Percentiles rank a stretch among this genome's conserved stretches.
phyloP scores from a whole-genome alignment of 1,140 invertebrate species.

The Drosophila pandora region DNA sequence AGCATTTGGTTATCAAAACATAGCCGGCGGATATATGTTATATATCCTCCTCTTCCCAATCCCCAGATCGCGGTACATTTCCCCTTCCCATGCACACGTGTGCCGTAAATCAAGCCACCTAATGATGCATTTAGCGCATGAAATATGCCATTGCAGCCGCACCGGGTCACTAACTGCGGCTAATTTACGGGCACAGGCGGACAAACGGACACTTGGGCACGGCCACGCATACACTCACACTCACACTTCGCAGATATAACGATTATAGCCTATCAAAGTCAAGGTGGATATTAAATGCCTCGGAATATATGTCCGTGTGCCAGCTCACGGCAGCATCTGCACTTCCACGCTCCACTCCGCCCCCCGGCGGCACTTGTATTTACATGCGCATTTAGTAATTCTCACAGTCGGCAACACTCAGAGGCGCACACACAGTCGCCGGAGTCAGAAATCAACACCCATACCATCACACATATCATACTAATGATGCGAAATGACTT shows the following conservation, averaged over 20 bases:
- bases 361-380: constrained; percentile 20
- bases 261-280: constrained; percentile 76
- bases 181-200: constrained; percentile 69
- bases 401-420: constrained; percentile 55
- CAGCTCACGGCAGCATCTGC: constrained; percentile 20
- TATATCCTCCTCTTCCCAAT: constrained; percentile 16
- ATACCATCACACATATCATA: constrained; percentile 73
- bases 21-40: constrained; percentile 12
- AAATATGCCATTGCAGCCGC: constrained; percentile 78
- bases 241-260: not conserved
- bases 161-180: constrained; percentile 76
- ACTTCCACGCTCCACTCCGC: constrained; percentile 2
- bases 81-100: constrained; percentile 47
- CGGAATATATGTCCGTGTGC: constrained; percentile 50
- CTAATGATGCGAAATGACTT: constrained; percentile 83
- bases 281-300: constrained; percentile 77
- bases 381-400: constrained; percentile 68
- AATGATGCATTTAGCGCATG: constrained; percentile 81
- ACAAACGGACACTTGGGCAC: too few species aligned
- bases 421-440: constrained; percentile 5
- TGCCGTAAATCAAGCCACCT: constrained; percentile 71
- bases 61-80: not conserved
- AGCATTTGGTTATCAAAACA: constrained; percentile 18
- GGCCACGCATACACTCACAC: constrained; percentile 13
- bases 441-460: constrained; percentile 68